A percentile compares a stretch with the other conserved stretches of the same genome.
Evolutionary conservation across 2,888 invertebrate genomes (phyloP).

Genomic region (Drosophila barbarae): DNA sequence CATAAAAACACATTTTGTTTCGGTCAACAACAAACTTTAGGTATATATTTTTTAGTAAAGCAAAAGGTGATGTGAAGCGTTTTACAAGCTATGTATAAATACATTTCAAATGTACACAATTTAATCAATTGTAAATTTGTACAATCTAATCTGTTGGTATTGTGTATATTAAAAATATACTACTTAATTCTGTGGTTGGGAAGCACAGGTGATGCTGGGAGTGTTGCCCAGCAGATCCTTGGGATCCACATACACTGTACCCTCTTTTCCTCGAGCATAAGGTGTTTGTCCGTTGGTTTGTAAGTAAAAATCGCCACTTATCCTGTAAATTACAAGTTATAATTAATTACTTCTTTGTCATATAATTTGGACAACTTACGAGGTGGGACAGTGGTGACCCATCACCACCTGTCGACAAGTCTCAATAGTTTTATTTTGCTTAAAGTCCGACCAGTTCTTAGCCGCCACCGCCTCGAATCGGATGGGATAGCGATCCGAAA

Average conservation of each 20-base stretch:
- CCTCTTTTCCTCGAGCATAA: conserved; percentile 75
- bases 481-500: conserved; percentile 68
- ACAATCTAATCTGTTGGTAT: neutral
- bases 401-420: conserved; percentile 65
- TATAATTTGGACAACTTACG: conserved; percentile 49
- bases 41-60: conserved; percentile 18
- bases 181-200: conserved; percentile 19
- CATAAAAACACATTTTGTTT: neutral
- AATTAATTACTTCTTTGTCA: neutral
- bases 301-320: conserved; percentile 77
- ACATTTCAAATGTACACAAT: conserved; percentile 19
- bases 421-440: conserved; percentile 71
- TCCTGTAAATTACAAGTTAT: conserved; percentile 50
- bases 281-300: conserved; percentile 78
- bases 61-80: conserved; percentile 9
- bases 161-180: neutral
- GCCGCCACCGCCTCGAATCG: conserved; percentile 82
- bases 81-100: conserved; percentile 6
- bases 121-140: neutral
- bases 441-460: conserved; percentile 82
- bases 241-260: conserved; percentile 70
- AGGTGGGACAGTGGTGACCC: conserved; percentile 77
- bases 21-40: conserved; percentile 26
- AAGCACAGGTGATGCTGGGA: conserved; percentile 44
- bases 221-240: conserved; percentile 65